Evolutionary conservation across 2,113 vertebrate species (phyloP), one percentile per base, ranked within the genome.

Genomic region (Malurus alboscapulatus): DNA sequence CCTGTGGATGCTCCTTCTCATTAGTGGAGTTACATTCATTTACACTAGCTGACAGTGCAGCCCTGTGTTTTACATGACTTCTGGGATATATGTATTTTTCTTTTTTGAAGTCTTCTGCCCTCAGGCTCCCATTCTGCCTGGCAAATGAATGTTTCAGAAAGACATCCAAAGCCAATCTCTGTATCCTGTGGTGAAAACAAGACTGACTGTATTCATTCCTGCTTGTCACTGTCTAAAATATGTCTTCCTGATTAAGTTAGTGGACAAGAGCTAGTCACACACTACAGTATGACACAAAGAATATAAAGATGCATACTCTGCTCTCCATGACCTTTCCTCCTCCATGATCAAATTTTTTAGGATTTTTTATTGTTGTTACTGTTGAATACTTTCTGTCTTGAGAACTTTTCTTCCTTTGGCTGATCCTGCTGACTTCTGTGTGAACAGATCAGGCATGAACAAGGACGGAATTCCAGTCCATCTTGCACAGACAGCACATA

Each of bases 191-290:
- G 51, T 91, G 78, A 83, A 94, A 92, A 89, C 89, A 91, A 92
- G 91, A 76, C 93, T 73, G 84, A 62, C 68, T 69, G 67, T 93
- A 83, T 93, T 94, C 87, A 87, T 94, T 95, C 65, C 80, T 94
- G 30, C 84, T 93, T 94, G 94, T 94, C 95, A 94, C 84, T 87
- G 67, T 83, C 84, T 96, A 95, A 96, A 93, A 94, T 96, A 95
- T 96, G 89, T 85, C 96, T 96, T 96, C 91, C 94, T 96, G 91
- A 95, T 95, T 96, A 92, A 91, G 89, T 96, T 93, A 96, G 78
- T 58, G 87, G 91, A 90, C 87, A 91, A 95, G 78, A 93, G 67
- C 92, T 91, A 61, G 67, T 93, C 42, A 58, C 88, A 92, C 47
- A 88, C 47, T 45, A 47, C 59, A 69, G 7, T 44, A 12, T 3